Conservation (phyloP, 2,113 vertebrate genomes). For the Cnemophilus loriae region DNA sequence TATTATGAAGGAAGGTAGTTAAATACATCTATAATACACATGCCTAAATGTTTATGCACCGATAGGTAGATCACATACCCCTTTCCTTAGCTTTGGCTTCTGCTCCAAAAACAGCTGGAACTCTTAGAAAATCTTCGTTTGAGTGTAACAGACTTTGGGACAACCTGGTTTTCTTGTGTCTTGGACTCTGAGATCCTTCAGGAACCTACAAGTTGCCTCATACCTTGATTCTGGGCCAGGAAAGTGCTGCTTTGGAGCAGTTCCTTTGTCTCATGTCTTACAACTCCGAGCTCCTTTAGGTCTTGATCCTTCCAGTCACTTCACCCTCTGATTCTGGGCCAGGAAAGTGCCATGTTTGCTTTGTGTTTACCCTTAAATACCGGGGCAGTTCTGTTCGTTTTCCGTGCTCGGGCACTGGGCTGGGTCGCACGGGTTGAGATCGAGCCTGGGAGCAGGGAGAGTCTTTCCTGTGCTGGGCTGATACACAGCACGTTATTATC, state of each 20-base stretch:
- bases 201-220: not conserved
- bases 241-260: not conserved
- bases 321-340: not conserved
- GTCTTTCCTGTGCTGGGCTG: not conserved
- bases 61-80: too few species aligned
- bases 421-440: not conserved
- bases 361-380: not conserved
- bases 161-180: not conserved
- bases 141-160: not conserved
- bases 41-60: rapidly evolving
- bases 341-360: not conserved
- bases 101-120: not conserved
- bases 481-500: not conserved
- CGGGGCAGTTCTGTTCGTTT: not conserved
- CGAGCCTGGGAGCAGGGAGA: not conserved
- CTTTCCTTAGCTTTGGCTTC: not conserved
- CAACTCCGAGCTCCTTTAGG: not conserved
- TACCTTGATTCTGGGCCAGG: not conserved
- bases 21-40: not conserved
- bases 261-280: not conserved
- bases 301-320: not conserved
- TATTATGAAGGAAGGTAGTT: not conserved
- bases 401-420: not conserved
- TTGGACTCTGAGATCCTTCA: not conserved
- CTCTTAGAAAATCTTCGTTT: not conserved